Base-by-base conservation (phyloP, 2,113 vertebrate genomes). In the Todiramphus saurophagus region DNA sequence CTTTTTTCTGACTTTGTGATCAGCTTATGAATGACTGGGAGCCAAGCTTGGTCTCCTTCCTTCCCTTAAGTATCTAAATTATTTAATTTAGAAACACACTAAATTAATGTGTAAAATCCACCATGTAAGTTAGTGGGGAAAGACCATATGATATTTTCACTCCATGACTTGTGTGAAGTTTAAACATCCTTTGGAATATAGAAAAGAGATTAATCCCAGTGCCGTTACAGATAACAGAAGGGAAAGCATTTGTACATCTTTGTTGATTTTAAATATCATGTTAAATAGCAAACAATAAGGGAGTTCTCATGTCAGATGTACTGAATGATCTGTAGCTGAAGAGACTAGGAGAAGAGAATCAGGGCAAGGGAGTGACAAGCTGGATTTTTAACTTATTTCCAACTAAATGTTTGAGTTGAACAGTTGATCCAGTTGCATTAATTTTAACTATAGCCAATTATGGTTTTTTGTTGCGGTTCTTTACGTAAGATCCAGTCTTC, bases 111-210 rank as follows among this genome's bases (percentile, higher is more conserved):
- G 81, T 33, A 91, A 92, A 92, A 91, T 72, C 18, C 33, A 1
- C 72, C 70, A 63, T 80, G 55, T 75, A 92, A 87, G 91, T 93
- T 91, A 89, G 87, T 76, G 84, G 69, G 89, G 87, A 87, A 89
- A 84, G 56, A 92, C 91, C 91, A 90, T 91, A 95, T 91, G 94
- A 95, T 96, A 85, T 95, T 96, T 95, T 95, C 92, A 11, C 74
- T 93, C 66, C 0, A 0, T 79, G 72, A 79, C 28, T 94, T 53
- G 28, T 79, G 43, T 79, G 86, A 92, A 85, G 79, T 70, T 96
- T 95, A 94, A 91, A 94, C 87, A 93, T 31, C 77, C 81, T 74
- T 83, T 83, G 91, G 81, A 96, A 77, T 51, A 7, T 3, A 64
- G 46, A 70, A 30, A 80, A 91, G 80, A 60, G 68, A 82, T 68